phyloP scores from a whole-genome alignment of 2,888 invertebrate species.

The Sinhomidia bicolor region DNA sequence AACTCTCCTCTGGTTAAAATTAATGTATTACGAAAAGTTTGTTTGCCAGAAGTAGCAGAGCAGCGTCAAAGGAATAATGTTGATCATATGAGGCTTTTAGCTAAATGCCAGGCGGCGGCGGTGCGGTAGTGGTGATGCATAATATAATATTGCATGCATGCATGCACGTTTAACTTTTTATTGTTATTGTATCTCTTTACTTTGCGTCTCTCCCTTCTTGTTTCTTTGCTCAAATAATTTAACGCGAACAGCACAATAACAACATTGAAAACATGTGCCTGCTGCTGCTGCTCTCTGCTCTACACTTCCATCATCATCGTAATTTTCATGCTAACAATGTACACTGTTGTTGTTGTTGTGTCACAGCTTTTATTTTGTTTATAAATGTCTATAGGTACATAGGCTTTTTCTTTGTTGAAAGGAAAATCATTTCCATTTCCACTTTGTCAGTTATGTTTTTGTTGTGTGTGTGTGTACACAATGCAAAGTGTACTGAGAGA shows the following conservation, averaged over 20 bases:
- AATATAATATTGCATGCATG: constrained; percentile 52
- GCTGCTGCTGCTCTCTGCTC: neutral
- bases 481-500: constrained; percentile 23
- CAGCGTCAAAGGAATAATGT: constrained; percentile 9
- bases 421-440: constrained; percentile 58
- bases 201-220: constrained; percentile 6
- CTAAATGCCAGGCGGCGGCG: constrained; percentile 7
- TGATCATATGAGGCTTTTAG: neutral
- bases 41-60: constrained; percentile 19
- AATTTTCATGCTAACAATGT: constrained; percentile 21
- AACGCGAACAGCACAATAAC: constrained; percentile 29
- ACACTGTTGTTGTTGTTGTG: neutral
- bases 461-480: constrained; percentile 45
- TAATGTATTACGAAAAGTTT: constrained; percentile 17
- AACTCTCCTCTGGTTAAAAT: neutral
- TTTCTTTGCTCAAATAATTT: constrained; percentile 19
- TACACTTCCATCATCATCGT: too few species aligned
- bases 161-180: constrained; percentile 57
- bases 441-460: constrained; percentile 40
- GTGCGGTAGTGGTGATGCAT: constrained; percentile 8
- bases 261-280: constrained; percentile 36
- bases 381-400: neutral
- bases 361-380: neutral
- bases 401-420: constrained; percentile 44
- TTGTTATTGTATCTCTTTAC: constrained; percentile 43